Percentiles rank a stretch among this genome's conserved stretches.
Conservation (phyloP, 2,113 vertebrate genomes). For the Lanius ludovicianus region DNA sequence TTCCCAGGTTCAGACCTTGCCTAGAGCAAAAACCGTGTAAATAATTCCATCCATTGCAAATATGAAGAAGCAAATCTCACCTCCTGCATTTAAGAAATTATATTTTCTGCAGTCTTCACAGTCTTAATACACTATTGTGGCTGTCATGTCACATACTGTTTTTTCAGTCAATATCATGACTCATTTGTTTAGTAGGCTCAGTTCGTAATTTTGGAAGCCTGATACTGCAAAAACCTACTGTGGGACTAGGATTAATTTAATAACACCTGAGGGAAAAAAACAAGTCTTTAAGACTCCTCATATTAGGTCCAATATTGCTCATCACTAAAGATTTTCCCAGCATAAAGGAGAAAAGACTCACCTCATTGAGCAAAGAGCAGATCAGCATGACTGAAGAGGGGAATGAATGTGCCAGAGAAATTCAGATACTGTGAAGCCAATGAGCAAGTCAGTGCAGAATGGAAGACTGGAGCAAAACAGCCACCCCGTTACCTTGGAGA, state of each 20-base stretch:
- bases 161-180: background rate
- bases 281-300: background rate
- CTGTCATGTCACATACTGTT: background rate
- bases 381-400: background rate
- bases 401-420: background rate
- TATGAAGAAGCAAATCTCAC: background rate
- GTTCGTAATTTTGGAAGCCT: background rate
- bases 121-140: background rate
- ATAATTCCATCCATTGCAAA: background rate
- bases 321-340: background rate
- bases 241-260: background rate
- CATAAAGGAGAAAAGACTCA: background rate
- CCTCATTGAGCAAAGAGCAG: background rate
- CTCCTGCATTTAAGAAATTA: background rate
- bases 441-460: background rate
- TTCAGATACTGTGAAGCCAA: background rate
- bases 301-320: background rate
- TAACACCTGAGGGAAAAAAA: background rate
- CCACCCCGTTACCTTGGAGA: background rate
- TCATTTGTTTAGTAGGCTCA: background rate
- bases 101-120: background rate
- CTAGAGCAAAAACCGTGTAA: background rate
- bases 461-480: background rate
- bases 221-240: background rate
- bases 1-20: background rate